A percentile compares a stretch with the other conserved stretches of the same genome.
Evolutionary conservation across 1,140 invertebrate genomes (phyloP).

Genomic region (Brachystomella parvula): DNA sequence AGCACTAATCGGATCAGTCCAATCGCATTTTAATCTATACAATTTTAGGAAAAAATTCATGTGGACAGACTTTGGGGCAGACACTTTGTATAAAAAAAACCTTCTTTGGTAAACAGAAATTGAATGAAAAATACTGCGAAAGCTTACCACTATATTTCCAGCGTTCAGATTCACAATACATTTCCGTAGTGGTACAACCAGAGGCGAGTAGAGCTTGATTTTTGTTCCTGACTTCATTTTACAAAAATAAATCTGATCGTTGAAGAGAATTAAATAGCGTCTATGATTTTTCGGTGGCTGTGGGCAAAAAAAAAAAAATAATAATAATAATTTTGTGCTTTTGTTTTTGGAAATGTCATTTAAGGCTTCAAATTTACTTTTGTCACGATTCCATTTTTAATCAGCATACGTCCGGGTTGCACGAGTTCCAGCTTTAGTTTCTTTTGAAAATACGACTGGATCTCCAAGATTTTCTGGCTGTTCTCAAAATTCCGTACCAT

Average conservation of each 20-base stretch:
- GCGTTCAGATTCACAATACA: slow-evolving; percentile 14
- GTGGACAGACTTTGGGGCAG: too few species aligned
- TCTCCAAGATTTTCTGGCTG: slow-evolving; percentile 27
- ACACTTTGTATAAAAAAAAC: not conserved
- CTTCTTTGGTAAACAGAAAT: not conserved
- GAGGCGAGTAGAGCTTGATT: slow-evolving; percentile 19
- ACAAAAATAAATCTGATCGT: slow-evolving; percentile 31
- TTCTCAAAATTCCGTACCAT: slow-evolving; percentile 35
- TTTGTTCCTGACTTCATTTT: slow-evolving; percentile 32
- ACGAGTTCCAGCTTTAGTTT: slow-evolving; percentile 28
- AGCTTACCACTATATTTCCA: slow-evolving; percentile 1
- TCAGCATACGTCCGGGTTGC: slow-evolving; percentile 29
- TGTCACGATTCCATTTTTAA: slow-evolving; percentile 22
- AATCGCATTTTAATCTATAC: too few species aligned
- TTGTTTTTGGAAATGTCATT: not conserved
- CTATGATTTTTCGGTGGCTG: slow-evolving; percentile 6
- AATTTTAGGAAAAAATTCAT: too few species aligned
- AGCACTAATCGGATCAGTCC: too few species aligned
- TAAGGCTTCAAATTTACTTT: slow-evolving; percentile 8
- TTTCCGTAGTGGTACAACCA: slow-evolving; percentile 30
- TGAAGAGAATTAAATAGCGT: slow-evolving; percentile 28
- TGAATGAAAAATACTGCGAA: not conserved
- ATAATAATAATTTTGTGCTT: not conserved
- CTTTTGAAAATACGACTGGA: slow-evolving; percentile 28
- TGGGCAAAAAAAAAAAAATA: not conserved